Percentiles rank a stretch among this genome's conserved stretches.
Conservation (phyloP, 2,113 vertebrate genomes). For the Zootoca vivipara region DNA sequence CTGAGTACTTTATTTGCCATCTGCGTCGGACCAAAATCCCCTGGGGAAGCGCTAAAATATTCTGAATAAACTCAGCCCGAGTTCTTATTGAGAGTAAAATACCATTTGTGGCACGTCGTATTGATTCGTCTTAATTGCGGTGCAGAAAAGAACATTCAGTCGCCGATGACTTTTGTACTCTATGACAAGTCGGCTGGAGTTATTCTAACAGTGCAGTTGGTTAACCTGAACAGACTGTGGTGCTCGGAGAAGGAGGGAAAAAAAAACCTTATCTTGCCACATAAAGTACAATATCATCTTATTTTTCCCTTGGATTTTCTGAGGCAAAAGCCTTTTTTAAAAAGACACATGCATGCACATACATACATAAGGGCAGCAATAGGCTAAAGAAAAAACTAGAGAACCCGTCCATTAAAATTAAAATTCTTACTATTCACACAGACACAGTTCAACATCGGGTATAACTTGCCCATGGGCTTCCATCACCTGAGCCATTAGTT, state of each 20-base stretch:
- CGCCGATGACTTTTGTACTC: slow-evolving; percentile 87
- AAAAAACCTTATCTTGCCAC: slow-evolving; percentile 71
- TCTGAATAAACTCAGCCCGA: slow-evolving; percentile 90
- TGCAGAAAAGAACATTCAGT: slow-evolving; percentile 90
- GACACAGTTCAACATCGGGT: slow-evolving; percentile 47
- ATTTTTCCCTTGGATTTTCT: slow-evolving; percentile 12
- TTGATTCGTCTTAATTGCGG: slow-evolving; percentile 92
- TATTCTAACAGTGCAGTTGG: slow-evolving; percentile 80
- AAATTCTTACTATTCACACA: slow-evolving; percentile 30
- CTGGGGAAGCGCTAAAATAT: slow-evolving; percentile 91
- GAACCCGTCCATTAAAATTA: slow-evolving; percentile 51
- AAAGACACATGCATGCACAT: neutral
- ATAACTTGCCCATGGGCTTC: slow-evolving; percentile 63
- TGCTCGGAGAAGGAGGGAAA: slow-evolving; percentile 65
- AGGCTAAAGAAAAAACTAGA: neutral
- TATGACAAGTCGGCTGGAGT: slow-evolving; percentile 85
- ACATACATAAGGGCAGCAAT: slow-evolving; percentile 25
- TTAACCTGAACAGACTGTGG: slow-evolving; percentile 82
- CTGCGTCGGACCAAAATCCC: slow-evolving; percentile 97
- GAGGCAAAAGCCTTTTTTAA: neutral
- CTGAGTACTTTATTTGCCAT: slow-evolving; percentile 99
- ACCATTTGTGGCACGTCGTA: slow-evolving; percentile 86
- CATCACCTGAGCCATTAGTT: slow-evolving; percentile 48
- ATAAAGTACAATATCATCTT: slow-evolving; percentile 44
- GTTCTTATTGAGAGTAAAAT: slow-evolving; percentile 90